Evolutionary conservation across 2,888 invertebrate species (phyloP), one percentile per base, ranked within the genome.

Genomic region (Diadromus collaris): DNA sequence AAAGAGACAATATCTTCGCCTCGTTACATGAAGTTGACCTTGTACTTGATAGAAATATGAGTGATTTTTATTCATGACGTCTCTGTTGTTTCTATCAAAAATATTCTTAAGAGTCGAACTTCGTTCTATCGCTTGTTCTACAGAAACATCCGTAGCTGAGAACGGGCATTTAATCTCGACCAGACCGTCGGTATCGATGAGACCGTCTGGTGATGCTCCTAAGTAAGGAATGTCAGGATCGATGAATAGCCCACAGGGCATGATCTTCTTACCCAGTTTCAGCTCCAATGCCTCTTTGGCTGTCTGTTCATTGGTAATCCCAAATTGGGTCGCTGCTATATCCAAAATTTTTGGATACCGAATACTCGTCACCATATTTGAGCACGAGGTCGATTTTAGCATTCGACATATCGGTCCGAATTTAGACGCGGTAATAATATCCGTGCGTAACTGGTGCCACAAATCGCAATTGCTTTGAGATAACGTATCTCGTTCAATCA

Each of bases 91-190:
- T 10, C 65, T 70, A n/a, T 60, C 34, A 21, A 77, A 80, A 24
- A 80, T n/a, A n/a, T n/a, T n/a, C n/a, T n/a, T n/a, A n/a, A n/a
- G n/a, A n/a, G n/a, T n/a, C n/a, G n/a, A n/a, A n/a, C n/a, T n/a
- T n/a, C n/a, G n/a, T n/a, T n/a, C n/a, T n/a, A n/a, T n/a, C n/a
- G n/a, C n/a, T n/a, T n/a, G n/a, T n/a, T n/a, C n/a, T n/a, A n/a
- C n/a, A 71, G 7, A 41, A 1, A 73, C 27, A 29, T 83, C 68
- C 16, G 56, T 21, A 10, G 78, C 83, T 9, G 74, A 76, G 10
- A 56, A 65, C 0, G 83, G 82, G 65, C 84, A 85, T 72, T 85
- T 85, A 0, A 85, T 78, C 70, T 85, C 83, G 7, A 85, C 73
- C 27, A 85, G 77, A 6, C 77, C 79, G 61, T 83, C 76, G 19